These are phyloP conservation scores for Gymnorhina tibicen DNA, from an alignment of 2,113 vertebrate genomes.

Conservation along the genomic window DNA sequence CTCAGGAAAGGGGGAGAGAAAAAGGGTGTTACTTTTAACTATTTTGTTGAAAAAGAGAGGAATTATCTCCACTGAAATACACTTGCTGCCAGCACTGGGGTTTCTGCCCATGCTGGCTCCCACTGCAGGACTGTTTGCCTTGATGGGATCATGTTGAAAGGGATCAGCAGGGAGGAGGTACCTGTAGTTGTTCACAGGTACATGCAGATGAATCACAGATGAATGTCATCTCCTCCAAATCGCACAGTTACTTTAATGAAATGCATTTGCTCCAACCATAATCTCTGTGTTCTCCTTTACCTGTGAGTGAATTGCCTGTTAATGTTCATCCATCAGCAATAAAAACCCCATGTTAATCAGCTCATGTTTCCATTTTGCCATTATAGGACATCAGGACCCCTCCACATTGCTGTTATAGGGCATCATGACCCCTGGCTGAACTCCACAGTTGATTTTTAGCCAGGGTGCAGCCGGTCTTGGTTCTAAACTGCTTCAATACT, in stretches of 20 bases:
- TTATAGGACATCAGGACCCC: not conserved
- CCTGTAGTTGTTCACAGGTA: accelerated
- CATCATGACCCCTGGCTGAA: not conserved
- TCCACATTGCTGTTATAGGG: not conserved
- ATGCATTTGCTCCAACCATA: not conserved
- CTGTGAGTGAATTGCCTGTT: not conserved
- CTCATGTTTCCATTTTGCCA: not conserved
- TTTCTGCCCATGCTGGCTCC: not conserved
- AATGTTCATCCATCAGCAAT: not conserved
- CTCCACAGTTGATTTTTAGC: not conserved
- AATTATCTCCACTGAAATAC: not conserved
- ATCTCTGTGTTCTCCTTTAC: not conserved
- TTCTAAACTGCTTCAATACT: not conserved
- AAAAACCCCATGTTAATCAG: not conserved
- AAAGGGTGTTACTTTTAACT: not conserved
- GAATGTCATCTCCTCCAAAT: not conserved
- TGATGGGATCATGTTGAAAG: not conserved
- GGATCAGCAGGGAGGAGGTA: not conserved
- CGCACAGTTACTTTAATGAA: not conserved
- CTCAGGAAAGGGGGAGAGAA: not conserved
- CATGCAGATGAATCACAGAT: not conserved
- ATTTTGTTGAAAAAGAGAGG: not conserved
- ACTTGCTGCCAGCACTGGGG: not conserved
- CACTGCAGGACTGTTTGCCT: not conserved
- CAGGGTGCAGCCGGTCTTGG: not conserved